Percentiles rank a stretch among this genome's conserved stretches.
Evolutionary conservation across 2,888 invertebrate species (phyloP).

Genomic region (Dioctria linearis): DNA sequence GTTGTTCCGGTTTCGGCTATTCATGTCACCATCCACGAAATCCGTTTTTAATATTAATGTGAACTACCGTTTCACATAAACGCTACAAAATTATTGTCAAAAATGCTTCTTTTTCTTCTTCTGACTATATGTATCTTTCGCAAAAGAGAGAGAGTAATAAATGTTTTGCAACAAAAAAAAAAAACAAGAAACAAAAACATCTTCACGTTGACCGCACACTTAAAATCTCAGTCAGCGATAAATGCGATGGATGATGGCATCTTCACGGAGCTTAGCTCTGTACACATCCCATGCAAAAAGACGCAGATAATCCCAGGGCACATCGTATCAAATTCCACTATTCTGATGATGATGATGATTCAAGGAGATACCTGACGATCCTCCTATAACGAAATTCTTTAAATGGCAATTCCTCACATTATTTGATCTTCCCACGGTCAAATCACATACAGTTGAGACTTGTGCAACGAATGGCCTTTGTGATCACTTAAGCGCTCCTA

Average conservation of each 20-base stretch:
- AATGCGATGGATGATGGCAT: not conserved
- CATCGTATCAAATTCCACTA: slow-evolving; percentile 51
- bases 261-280: not conserved
- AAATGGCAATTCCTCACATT: slow-evolving; percentile 60
- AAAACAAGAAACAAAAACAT: not conserved
- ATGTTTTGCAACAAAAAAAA: no score
- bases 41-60: no score
- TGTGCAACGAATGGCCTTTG: slow-evolving; percentile 31
- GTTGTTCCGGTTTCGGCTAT: no score
- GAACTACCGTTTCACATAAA: no score
- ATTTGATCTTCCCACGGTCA: slow-evolving; percentile 60
- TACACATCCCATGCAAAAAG: slow-evolving; percentile 30
- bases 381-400: slow-evolving; percentile 59
- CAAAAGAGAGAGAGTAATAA: no score
- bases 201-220: slow-evolving; percentile 24
- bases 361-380: slow-evolving; percentile 59
- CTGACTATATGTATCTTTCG: no score
- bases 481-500: slow-evolving; percentile 37
- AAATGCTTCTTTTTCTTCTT: no score
- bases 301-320: slow-evolving; percentile 45
- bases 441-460: slow-evolving; percentile 53
- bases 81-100: no score
- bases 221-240: slow-evolving; percentile 1
- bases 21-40: no score
- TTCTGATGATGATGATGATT: slow-evolving; percentile 59